These are phyloP conservation scores for Lasioglossum lativentre DNA, from an alignment of 2,888 invertebrate genomes.

Conservation along the genomic window DNA sequence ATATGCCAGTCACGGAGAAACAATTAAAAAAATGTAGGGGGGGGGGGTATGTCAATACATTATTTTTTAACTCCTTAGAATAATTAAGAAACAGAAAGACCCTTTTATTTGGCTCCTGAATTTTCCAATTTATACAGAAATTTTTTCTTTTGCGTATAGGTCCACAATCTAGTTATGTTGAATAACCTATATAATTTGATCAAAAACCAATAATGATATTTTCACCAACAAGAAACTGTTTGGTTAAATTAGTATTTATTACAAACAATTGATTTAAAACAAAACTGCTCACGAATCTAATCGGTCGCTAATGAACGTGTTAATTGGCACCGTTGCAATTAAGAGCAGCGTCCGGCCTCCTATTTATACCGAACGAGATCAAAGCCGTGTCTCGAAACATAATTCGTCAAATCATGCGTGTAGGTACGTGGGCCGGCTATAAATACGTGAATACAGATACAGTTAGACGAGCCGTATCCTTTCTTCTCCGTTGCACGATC, in stretches of 20 bases:
- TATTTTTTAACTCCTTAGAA: too few relatives aligned
- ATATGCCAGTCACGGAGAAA: too few relatives aligned
- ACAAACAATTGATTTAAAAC: not conserved
- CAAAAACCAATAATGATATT: not conserved
- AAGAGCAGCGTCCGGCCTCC: not conserved
- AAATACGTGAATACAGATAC: conserved; percentile 24
- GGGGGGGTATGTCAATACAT: too few relatives aligned
- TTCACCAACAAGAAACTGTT: not conserved
- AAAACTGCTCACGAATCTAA: not conserved
- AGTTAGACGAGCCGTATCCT: conserved; percentile 12
- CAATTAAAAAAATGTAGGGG: too few relatives aligned
- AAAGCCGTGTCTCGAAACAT: conserved; percentile 21
- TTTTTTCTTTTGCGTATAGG: too few relatives aligned
- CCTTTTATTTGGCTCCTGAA: too few relatives aligned
- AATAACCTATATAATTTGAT: too few relatives aligned
- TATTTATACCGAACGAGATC: conserved; percentile 25
- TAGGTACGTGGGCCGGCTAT: conserved; percentile 11
- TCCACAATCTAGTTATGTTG: too few relatives aligned
- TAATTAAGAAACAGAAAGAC: too few relatives aligned
- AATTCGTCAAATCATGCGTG: conserved; percentile 31
- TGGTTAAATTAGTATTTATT: not conserved
- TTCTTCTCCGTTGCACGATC: not conserved
- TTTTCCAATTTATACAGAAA: too few relatives aligned
- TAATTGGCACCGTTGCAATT: conserved; percentile 13
- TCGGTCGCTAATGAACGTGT: not conserved